phyloP scores from a whole-genome alignment of 2,888 invertebrate genomes.

The Orthosia cruda region DNA sequence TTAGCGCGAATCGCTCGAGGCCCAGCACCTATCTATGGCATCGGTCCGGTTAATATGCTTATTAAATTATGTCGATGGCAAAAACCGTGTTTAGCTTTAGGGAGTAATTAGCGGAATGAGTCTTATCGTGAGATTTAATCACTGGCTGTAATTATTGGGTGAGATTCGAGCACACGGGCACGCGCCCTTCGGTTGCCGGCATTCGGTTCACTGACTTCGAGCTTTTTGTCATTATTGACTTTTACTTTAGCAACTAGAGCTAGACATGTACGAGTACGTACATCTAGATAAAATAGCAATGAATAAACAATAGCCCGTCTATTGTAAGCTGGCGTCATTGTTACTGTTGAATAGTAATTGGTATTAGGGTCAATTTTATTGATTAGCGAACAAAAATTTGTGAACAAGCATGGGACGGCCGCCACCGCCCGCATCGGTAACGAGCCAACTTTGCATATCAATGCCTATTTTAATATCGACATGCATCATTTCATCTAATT shows the following conservation, averaged over 20 bases:
- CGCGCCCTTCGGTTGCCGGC: conserved; percentile 72
- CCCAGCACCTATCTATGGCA: conserved; percentile 86
- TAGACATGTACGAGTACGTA: conserved; percentile 28
- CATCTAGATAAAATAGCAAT: conserved; percentile 64
- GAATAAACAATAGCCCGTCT: conserved; percentile 76
- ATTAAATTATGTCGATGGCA: conserved; percentile 91
- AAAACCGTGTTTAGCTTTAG: conserved; percentile 91
- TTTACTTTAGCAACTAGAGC: conserved; percentile 46
- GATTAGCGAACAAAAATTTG: conserved; percentile 88
- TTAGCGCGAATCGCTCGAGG: conserved; percentile 86
- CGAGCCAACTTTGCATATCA: conserved; percentile 89
- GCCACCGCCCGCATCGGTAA: conserved; percentile 84
- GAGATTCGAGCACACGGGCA: conserved; percentile 80
- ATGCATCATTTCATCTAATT: conserved; percentile 91
- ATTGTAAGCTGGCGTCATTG: conserved; percentile 83
- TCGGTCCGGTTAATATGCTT: conserved; percentile 90
- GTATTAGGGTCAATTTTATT: conserved; percentile 87
- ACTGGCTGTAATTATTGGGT: conserved; percentile 89
- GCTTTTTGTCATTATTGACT: conserved; percentile 65
- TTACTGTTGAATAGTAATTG: conserved; percentile 84
- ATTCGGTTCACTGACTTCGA: conserved; percentile 72
- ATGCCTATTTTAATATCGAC: conserved; percentile 90
- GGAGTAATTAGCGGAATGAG: conserved; percentile 91
- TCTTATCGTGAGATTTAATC: conserved; percentile 90
- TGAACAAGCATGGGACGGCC: conserved; percentile 86